Evolutionary conservation across 2,113 vertebrate species (phyloP).

Genomic region (Labeo rohita): DNA sequence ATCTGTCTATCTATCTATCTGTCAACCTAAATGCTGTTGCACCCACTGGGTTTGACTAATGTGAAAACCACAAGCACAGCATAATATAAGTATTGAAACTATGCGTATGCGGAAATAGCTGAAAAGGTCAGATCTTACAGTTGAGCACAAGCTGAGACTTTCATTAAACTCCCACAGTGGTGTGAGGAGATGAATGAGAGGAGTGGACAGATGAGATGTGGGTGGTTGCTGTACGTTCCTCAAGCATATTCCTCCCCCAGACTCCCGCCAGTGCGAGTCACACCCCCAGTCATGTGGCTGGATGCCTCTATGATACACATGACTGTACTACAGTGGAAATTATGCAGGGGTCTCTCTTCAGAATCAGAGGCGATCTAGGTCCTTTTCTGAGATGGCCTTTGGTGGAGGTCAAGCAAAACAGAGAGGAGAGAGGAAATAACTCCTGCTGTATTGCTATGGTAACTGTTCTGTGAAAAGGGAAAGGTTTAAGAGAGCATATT

Average conservation of each 20-base stretch:
- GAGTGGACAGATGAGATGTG: slow-evolving; percentile 54
- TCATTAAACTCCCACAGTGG: slow-evolving; percentile 44
- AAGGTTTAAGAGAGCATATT: slow-evolving; percentile 47
- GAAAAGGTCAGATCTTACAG: slow-evolving; percentile 1
- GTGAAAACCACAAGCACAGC: slow-evolving; percentile 14
- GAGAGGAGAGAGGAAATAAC: slow-evolving; percentile 55
- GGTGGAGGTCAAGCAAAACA: slow-evolving; percentile 79
- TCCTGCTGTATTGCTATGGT: slow-evolving; percentile 74
- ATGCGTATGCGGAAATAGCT: slow-evolving; percentile 21
- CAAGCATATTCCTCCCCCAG: slow-evolving; percentile 51
- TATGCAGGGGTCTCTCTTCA: slow-evolving; percentile 31
- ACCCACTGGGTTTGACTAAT: neutral
- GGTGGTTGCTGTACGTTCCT: slow-evolving; percentile 45
- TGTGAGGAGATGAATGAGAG: slow-evolving; percentile 49
- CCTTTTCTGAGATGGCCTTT: slow-evolving; percentile 65
- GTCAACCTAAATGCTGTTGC: neutral
- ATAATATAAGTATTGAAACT: neutral
- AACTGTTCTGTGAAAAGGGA: slow-evolving; percentile 66
- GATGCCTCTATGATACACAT: neutral
- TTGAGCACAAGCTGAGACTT: slow-evolving; percentile 39
- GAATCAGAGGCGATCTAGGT: slow-evolving; percentile 65
- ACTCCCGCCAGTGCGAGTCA: slow-evolving; percentile 24
- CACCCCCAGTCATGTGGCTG: slow-evolving; percentile 17
- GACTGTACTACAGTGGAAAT: slow-evolving; percentile 15
- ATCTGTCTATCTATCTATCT: neutral